Percentiles rank a stretch among this genome's conserved stretches.
phyloP scores from a whole-genome alignment of 2,888 invertebrate species.

The Oxytorus armatus region DNA sequence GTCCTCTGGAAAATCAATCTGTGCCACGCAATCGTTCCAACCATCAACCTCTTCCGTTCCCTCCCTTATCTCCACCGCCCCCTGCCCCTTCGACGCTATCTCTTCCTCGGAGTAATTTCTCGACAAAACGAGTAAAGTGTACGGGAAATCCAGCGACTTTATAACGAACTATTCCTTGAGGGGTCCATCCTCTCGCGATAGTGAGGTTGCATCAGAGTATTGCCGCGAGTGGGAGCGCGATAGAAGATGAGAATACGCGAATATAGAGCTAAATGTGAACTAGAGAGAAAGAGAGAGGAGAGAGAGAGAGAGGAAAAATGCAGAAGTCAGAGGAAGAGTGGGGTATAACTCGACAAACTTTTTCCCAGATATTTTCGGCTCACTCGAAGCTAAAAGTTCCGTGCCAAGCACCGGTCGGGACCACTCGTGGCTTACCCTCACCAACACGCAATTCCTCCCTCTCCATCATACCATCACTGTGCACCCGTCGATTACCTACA shows the following conservation, averaged over 20 bases:
- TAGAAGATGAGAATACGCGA: slow-evolving; percentile 4
- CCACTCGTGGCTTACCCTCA: slow-evolving; percentile 56
- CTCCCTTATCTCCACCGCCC: not conserved
- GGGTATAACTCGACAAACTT: slow-evolving; percentile 64
- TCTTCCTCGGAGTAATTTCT: slow-evolving; percentile 31
- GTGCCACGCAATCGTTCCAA: slow-evolving; percentile 27
- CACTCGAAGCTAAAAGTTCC: slow-evolving; percentile 67
- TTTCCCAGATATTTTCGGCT: slow-evolving; percentile 65
- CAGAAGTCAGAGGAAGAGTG: not conserved
- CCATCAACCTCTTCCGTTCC: slow-evolving; percentile 16
- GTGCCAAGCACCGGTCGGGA: slow-evolving; percentile 68
- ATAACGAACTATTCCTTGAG: slow-evolving; percentile 44
- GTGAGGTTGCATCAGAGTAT: slow-evolving; percentile 27
- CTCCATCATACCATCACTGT: not conserved
- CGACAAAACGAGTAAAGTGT: slow-evolving; percentile 47
- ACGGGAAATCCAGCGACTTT: slow-evolving; percentile 20
- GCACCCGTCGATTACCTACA: slow-evolving; percentile 49
- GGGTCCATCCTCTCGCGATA: slow-evolving; percentile 15
- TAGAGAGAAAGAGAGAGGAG: not conserved
- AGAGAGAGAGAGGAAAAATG: slow-evolving; percentile 12
- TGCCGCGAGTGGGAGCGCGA: slow-evolving; percentile 16
- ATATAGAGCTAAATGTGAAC: not conserved
- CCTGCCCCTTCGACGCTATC: not conserved
- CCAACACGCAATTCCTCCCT: slow-evolving; percentile 55
- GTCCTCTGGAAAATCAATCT: slow-evolving; percentile 54